Percentiles rank a stretch among this genome's conserved stretches.
Conservation (phyloP, 2,797 vertebrate species). For the Xiphorhynchus erythropygius region DNA sequence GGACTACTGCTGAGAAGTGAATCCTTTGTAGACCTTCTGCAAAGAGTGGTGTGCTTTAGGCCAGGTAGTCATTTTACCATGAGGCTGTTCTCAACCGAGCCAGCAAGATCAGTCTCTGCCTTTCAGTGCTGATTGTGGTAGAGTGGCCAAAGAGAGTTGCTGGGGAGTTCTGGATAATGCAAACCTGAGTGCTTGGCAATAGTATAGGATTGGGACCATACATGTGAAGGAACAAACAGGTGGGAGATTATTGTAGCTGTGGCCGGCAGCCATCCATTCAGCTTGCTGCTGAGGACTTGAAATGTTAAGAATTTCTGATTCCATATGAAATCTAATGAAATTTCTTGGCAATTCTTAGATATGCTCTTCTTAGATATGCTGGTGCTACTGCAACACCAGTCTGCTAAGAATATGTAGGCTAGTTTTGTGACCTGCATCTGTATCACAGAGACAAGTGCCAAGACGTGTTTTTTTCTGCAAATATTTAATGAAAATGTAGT, state of each 20-base stretch:
- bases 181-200: background rate
- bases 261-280: background rate
- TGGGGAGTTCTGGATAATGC: background rate
- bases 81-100: background rate
- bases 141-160: background rate
- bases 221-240: background rate
- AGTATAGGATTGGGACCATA: background rate
- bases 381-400: background rate
- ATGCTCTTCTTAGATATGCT: fast-evolving
- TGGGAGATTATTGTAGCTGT: background rate
- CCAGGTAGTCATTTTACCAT: background rate
- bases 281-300: background rate
- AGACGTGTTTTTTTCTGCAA: background rate
- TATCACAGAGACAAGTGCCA: background rate
- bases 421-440: background rate
- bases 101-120: background rate
- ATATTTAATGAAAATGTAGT: background rate
- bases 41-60: too few relatives aligned
- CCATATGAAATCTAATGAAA: background rate
- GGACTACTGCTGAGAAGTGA: background rate
- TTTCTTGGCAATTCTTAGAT: background rate
- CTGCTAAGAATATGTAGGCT: background rate
- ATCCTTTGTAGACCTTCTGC: background rate
- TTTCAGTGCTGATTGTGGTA: background rate
- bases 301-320: background rate